Evolutionary conservation across 2,888 invertebrate species (phyloP).

Genomic region (Drosophila nigricruria): DNA sequence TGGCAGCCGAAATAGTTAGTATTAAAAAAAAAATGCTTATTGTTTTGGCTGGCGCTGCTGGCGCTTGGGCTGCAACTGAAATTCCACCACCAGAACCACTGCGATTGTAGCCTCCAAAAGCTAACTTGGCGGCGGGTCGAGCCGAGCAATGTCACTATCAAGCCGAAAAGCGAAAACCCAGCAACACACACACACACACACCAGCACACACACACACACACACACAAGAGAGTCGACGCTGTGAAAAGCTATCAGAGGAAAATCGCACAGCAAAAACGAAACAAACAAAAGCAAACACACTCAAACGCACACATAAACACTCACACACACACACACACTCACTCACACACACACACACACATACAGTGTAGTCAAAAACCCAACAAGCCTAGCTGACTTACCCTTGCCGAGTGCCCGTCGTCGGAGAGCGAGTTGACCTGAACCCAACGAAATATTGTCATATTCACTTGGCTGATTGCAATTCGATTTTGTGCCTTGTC

Average conservation of each 20-base stretch:
- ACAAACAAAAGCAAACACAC: conserved; percentile 60
- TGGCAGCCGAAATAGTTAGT: background rate
- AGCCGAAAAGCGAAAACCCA: conserved; percentile 39
- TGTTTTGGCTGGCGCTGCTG: conserved; percentile 53
- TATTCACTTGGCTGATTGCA: conserved; percentile 13
- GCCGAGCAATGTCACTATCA: conserved; percentile 62
- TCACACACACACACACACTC: conserved; percentile 10
- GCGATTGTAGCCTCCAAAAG: conserved; percentile 50
- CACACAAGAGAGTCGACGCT: conserved; percentile 38
- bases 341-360: conserved; percentile 12
- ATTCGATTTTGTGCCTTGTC: conserved; percentile 7
- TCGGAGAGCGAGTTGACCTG: conserved; percentile 35
- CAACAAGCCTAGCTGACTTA: conserved; percentile 13
- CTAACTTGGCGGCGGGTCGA: conserved; percentile 46
- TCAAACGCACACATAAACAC: conserved; percentile 13
- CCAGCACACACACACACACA: conserved; percentile 2
- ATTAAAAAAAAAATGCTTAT: conserved; percentile 16
- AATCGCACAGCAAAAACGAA: conserved; percentile 30
- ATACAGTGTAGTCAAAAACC: background rate
- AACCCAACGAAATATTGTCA: conserved; percentile 29
- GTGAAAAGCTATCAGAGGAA: conserved; percentile 39
- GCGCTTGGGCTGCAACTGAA: conserved; percentile 58
- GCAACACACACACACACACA: conserved; percentile 14
- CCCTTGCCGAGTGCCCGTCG: conserved; percentile 22
- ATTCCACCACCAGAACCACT: conserved; percentile 50